Percentiles rank a stretch among this genome's conserved stretches.
phyloP scores from a whole-genome alignment of 1,140 invertebrate species.

The Drosophila auraria region DNA sequence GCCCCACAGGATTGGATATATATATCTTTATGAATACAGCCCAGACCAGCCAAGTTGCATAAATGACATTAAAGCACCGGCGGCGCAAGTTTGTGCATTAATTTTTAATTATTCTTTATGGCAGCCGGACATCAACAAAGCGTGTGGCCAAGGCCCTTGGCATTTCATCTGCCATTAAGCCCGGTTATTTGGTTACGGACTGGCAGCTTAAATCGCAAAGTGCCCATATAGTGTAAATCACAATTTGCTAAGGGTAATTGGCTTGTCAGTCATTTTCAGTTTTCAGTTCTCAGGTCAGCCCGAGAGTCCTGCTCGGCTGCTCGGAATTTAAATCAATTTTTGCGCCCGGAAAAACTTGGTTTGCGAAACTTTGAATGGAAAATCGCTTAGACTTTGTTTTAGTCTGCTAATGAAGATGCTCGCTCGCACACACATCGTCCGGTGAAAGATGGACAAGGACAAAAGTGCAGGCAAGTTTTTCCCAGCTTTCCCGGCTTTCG shows the following conservation, averaged over 20 bases:
- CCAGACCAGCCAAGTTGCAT: conserved; percentile 24
- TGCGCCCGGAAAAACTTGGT: conserved; percentile 34
- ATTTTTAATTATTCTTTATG: conserved; percentile 69
- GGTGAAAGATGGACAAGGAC: conserved; percentile 30
- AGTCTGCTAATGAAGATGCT: conserved; percentile 48
- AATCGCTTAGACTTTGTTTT: conserved; percentile 59
- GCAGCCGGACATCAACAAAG: conserved; percentile 26
- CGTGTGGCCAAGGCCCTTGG: conserved; percentile 13
- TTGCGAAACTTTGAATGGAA: conserved; percentile 30
- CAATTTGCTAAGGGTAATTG: conserved; percentile 35
- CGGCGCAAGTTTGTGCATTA: conserved; percentile 43
- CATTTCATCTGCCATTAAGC: conserved; percentile 41
- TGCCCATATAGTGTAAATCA: conserved; percentile 24
- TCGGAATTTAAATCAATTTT: conserved; percentile 54
- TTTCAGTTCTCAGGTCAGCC: conserved; percentile 10
- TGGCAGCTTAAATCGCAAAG: conserved; percentile 10
- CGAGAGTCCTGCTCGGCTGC: neutral
- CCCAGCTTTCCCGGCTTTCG: neutral
- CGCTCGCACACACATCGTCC: conserved; percentile 1
- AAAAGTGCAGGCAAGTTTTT: conserved; percentile 49
- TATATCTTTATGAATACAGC: neutral
- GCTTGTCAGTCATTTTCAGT: conserved; percentile 46
- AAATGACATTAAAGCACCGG: conserved; percentile 51
- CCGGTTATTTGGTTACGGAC: conserved; percentile 9
- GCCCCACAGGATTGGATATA: conserved; percentile 48